A percentile compares a stretch with the other conserved stretches of the same genome.
phyloP scores from a whole-genome alignment of 2,113 vertebrate species.

The Nannobrachium achirus region DNA sequence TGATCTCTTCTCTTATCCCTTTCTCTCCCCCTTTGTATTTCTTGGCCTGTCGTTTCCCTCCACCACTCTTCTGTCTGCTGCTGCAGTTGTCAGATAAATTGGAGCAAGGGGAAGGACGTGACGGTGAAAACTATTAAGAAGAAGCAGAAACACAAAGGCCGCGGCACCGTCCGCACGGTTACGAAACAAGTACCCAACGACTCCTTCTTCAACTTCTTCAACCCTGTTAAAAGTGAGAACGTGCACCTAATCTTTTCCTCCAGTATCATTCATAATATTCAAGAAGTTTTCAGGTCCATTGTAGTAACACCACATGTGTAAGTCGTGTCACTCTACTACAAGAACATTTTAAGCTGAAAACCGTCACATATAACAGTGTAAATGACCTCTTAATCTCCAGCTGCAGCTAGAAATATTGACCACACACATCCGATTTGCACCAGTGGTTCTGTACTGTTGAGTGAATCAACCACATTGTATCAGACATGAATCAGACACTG shows the following conservation, averaged over 20 bases:
- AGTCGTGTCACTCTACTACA: too few relatives aligned
- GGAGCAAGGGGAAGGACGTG: slow-evolving; percentile 98
- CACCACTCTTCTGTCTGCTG: slow-evolving; percentile 1
- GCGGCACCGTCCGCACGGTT: slow-evolving; percentile 93
- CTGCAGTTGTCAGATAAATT: slow-evolving; percentile 92
- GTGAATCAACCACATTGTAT: too few relatives aligned
- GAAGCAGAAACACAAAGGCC: slow-evolving; percentile 98
- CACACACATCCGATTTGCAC: neutral
- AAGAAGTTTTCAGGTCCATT: too few relatives aligned
- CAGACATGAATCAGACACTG: neutral
- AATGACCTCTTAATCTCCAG: too few relatives aligned
- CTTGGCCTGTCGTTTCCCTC: slow-evolving; percentile 19
- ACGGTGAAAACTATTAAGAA: slow-evolving; percentile 97
- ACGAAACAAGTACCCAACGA: slow-evolving; percentile 96
- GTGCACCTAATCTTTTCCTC: neutral
- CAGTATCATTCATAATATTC: neutral
- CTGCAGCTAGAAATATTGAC: neutral
- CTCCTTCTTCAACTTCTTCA: slow-evolving; percentile 99
- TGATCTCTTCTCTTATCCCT: neutral
- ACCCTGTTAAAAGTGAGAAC: slow-evolving; percentile 88
- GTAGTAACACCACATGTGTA: too few relatives aligned
- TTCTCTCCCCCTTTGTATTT: slow-evolving; percentile 13
- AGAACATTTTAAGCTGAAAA: too few relatives aligned
- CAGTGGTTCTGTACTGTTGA: too few relatives aligned
- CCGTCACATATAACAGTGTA: too few relatives aligned